Conservation (phyloP, 30 jellyfish, hydroid and myxozoan species). For the Turritopsis dohrnii region DNA sequence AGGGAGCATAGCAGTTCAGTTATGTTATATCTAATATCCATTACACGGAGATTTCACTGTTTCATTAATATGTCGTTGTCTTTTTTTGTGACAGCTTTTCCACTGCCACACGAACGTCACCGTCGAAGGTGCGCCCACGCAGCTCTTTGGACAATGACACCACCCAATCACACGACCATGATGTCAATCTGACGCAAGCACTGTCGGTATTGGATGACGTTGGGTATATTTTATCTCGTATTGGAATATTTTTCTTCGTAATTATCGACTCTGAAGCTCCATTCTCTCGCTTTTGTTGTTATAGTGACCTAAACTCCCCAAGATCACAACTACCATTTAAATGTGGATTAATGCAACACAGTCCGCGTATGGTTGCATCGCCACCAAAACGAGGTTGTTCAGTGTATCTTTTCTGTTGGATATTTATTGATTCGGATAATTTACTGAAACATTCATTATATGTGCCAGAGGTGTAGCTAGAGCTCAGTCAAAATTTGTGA, state of each 20-base stretch:
- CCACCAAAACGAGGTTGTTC: constrained; percentile 84
- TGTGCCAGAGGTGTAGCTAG: too few species aligned
- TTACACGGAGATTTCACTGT: too few species aligned
- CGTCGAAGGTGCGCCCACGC: not conserved
- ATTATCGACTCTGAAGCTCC: too few species aligned
- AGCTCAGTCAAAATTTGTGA: too few species aligned
- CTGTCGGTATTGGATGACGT: not conserved
- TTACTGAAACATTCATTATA: too few species aligned
- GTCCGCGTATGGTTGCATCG: constrained; percentile 29
- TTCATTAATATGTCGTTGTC: too few species aligned
- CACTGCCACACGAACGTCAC: not conserved
- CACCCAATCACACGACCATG: not conserved
- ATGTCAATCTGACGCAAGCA: not conserved
- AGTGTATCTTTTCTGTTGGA: constrained; percentile 58
- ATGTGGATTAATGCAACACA: constrained; percentile 16
- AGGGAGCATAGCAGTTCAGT: too few species aligned
- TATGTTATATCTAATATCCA: too few species aligned
- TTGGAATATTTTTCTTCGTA: too few species aligned
- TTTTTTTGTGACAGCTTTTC: too few species aligned
- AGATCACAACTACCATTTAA: not conserved
- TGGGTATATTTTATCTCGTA: not conserved
- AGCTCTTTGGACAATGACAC: not conserved
- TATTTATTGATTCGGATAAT: not conserved
- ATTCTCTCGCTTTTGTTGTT: not conserved
- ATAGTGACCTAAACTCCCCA: not conserved